phyloP scores from a whole-genome alignment of 35 echinoderm and acorn worm genomes.

The Apostichopus parvimensis region DNA sequence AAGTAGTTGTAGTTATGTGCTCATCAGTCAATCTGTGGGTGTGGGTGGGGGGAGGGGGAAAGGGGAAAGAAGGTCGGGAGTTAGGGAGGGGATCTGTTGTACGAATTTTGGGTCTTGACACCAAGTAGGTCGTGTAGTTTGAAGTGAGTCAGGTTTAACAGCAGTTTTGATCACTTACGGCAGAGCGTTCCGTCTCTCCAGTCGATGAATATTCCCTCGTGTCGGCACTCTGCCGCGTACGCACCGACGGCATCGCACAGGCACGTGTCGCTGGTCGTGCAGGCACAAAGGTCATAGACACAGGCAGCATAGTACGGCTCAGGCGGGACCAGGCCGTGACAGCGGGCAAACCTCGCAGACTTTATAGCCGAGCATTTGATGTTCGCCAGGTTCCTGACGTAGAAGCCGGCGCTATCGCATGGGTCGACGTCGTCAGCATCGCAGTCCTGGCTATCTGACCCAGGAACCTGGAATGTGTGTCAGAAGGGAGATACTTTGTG shows the following conservation, averaged over 20 bases:
- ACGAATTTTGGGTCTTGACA: too few relatives aligned
- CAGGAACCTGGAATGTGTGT: slow-evolving; percentile 41
- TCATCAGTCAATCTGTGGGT: too few relatives aligned
- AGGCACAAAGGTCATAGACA: slow-evolving; percentile 95
- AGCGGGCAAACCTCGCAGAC: slow-evolving; percentile 69
- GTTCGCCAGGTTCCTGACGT: slow-evolving; percentile 84
- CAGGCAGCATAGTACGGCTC: slow-evolving; percentile 90
- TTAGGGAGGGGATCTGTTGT: too few relatives aligned
- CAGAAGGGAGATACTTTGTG: too few relatives aligned
- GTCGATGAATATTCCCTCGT: slow-evolving; percentile 74
- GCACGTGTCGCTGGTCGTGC: slow-evolving; percentile 76
- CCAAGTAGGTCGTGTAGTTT: too few relatives aligned
- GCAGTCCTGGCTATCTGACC: slow-evolving; percentile 63
- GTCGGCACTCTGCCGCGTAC: slow-evolving; percentile 95
- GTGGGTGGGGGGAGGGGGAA: too few relatives aligned
- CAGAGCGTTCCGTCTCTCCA: slow-evolving; percentile 86
- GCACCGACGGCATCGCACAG: slow-evolving; percentile 91
- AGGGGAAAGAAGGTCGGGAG: too few relatives aligned
- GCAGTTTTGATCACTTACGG: slow-evolving; percentile 62
- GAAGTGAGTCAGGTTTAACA: too few relatives aligned
- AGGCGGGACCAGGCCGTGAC: slow-evolving; percentile 72
- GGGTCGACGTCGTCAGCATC: slow-evolving; percentile 89
- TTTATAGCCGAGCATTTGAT: slow-evolving; percentile 87
- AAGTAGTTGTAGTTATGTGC: too few relatives aligned
- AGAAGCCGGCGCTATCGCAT: slow-evolving; percentile 83